Base-by-base conservation (phyloP, 2,797 vertebrate genomes). In the Acrossocheilus fasciatus region DNA sequence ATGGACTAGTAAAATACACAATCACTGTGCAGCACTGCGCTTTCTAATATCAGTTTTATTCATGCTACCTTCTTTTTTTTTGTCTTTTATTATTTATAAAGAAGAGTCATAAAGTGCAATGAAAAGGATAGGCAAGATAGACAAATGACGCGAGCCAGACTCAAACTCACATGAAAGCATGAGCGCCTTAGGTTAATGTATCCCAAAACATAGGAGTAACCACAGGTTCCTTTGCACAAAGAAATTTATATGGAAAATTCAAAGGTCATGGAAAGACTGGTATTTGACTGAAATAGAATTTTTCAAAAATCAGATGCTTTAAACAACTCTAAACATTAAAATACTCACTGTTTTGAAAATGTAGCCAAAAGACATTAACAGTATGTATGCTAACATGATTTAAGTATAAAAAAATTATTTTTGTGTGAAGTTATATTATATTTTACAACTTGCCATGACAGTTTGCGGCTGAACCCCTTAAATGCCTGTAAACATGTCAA, bases 1-100 rank as follows among this genome's bases (percentile, higher is more conserved):
- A 77, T 78, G 74, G 39, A 20, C 39, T 2, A 57, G 77, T 87
- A 72, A 84, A 86, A 26, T 86, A 78, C 36, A 45, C 30, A 88
- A 70, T 80, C 39, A 54, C 10, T 1, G 81, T 79, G 15, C 83
- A 34, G n/a, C 47, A 41, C 41, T 83, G 6, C 0, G 5, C 14
- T 17, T 82, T 34, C 47, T 81, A 14, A 39, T n/a, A 34, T 81
- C 43, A 15, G 62, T 14, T 23, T 81, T 81, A 11, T 39, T 72
- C 34, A n/a, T 54, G 14, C 39, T 64, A 59, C 8, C 57, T 30
- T 62, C 17, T 74, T 64, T 64, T 34, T n/a, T 74, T 36, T 64
- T 4, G 1, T 0, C 3, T 18, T 69, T 78, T 73, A 43, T 9
- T 17, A 4, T 34, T 62, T 70, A 54, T 76, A 69, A 43, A 43